These are phyloP conservation scores for Vidua macroura DNA, from an alignment of 2,113 vertebrate species.

Conservation along the genomic window DNA sequence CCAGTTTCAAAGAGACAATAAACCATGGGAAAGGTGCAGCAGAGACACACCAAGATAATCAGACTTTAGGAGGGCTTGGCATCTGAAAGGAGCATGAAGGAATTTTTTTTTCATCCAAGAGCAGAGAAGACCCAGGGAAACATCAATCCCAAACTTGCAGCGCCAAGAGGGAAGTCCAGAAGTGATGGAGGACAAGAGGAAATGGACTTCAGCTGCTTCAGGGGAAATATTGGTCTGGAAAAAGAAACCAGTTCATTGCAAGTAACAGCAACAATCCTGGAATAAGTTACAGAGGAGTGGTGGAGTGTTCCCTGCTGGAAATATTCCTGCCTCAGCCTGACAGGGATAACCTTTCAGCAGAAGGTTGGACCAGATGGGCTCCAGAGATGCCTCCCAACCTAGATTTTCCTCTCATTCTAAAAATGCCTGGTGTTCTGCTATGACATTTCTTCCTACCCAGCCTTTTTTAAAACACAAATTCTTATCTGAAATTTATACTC, in stretches of 20 bases:
- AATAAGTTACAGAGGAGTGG: not conserved
- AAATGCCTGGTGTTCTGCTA: not conserved
- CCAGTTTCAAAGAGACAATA: not conserved
- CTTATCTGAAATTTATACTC: not conserved
- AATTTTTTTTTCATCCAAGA: not conserved
- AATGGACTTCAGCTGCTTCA: not conserved
- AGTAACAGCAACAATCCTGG: not conserved
- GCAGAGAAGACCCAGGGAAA: not conserved
- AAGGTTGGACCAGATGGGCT: constrained; percentile 41
- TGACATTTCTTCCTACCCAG: not conserved
- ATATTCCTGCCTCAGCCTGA: not conserved
- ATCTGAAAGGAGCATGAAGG: not conserved
- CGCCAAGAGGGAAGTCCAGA: not conserved
- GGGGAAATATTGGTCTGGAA: not conserved
- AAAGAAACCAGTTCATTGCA: not conserved
- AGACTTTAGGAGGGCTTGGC: not conserved
- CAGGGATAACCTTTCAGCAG: constrained; percentile 47
- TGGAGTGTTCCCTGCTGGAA: not conserved
- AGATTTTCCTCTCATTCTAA: not conserved
- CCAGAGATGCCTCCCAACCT: not conserved
- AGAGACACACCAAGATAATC: not conserved
- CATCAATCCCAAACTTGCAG: not conserved
- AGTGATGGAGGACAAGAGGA: not conserved
- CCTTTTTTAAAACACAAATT: not conserved
- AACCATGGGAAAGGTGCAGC: not conserved